Evolutionary conservation across 2,797 vertebrate species (phyloP), one percentile per base, ranked within the genome.

Genomic region (Sebastes umbrosus): DNA sequence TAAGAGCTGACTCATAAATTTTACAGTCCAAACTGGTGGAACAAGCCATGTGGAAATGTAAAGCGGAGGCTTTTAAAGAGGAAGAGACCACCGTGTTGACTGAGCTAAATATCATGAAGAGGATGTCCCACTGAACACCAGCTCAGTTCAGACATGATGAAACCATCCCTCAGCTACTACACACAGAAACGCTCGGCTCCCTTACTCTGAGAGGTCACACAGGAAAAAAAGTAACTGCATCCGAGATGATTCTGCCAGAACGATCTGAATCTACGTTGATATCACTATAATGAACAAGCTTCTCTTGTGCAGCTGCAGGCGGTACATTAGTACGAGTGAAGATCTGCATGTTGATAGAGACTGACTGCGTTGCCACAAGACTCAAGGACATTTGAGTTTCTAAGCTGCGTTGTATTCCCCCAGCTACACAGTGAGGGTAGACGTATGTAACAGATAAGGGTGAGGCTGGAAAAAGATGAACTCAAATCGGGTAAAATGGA

Each of bases 1-100:
- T 84, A 91, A 93, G 88, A 94, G 93, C 92, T 75, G 87, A 88
- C 92, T 94, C 93, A 94, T 96, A 94, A 88, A 95, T 96, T 94
- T 95, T 95, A 93, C 91, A 96, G 91, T 84, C 75, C 31, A 29
- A 84, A 89, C 73, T 81, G 88, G 75, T 65, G 50, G 83, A 91
- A 76, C 78, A 79, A 91, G 84, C 77, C 90, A 87, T 90, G 93
- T 90, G 88, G 93, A 94, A 93, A 95, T 91, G 92, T 93, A 84
- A 84, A 86, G 69, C 4, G 29, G 60, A 73, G 50, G 85, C 67
- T 93, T 93, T 90, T 82, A 78, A 82, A 82, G 73, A 71, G 27
- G 64, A 85, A 36, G 55, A 82, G 84, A 84, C 87, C 80, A 75
- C 74, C 63, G 2, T 32, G 73, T 62, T 62, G 73, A 80, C 77